A percentile compares a stretch with the other conserved stretches of the same genome.
Evolutionary conservation across 2,113 vertebrate genomes (phyloP).

Genomic region (Oceanites oceanicus): DNA sequence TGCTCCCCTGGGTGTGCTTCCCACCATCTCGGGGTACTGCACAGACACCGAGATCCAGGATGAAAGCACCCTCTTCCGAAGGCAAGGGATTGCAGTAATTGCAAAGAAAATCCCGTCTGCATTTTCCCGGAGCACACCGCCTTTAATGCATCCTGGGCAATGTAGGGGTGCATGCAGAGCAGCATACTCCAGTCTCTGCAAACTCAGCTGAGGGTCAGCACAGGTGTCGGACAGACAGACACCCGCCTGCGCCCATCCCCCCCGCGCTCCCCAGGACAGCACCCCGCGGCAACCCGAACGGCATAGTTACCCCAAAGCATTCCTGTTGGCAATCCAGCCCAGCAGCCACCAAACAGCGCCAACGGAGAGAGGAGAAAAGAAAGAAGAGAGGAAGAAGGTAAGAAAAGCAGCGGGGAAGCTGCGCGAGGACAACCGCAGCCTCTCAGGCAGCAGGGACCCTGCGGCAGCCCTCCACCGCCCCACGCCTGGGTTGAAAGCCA

Average conservation of each 20-base stretch:
- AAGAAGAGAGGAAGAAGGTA: background rate
- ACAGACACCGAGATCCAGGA: background rate
- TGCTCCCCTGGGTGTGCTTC: background rate
- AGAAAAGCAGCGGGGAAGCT: background rate
- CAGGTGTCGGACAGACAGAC: background rate
- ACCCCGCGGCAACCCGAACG: background rate
- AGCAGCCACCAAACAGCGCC: slow-evolving; percentile 44
- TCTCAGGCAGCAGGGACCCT: background rate
- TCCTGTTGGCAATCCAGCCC: slow-evolving; percentile 73
- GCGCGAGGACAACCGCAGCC: background rate
- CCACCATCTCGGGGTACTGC: background rate
- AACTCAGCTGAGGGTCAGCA: background rate
- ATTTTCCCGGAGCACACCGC: background rate
- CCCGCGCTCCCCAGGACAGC: background rate
- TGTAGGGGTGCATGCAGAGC: background rate
- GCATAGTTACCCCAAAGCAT: slow-evolving; percentile 83
- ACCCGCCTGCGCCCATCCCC: background rate
- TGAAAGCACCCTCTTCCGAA: background rate
- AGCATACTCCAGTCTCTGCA: accelerated
- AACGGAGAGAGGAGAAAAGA: background rate
- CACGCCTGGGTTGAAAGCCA: background rate
- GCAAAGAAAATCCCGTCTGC: background rate
- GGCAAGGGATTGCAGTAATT: background rate
- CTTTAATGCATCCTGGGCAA: background rate
- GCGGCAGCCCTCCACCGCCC: background rate